Percentiles rank a stretch among this genome's conserved stretches.
Conservation (phyloP, 2,888 invertebrate species). For the Agrotis segetum region DNA sequence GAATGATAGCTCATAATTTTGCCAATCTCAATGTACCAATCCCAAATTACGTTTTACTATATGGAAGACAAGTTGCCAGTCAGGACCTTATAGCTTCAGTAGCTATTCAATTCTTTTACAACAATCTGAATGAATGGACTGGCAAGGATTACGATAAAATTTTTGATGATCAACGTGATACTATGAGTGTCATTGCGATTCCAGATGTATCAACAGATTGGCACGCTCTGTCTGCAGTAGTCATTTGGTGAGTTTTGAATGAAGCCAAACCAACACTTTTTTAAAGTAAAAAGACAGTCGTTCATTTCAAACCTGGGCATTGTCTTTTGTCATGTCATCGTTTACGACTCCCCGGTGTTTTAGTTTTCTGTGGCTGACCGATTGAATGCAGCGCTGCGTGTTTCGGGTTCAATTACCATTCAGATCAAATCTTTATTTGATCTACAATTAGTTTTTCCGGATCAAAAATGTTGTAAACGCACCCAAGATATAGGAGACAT, state of each 20-base stretch:
- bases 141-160: conserved; percentile 76
- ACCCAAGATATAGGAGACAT: too few species aligned
- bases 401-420: too few species aligned
- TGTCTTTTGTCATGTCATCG: too few species aligned
- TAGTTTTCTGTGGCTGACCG: too few species aligned
- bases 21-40: conserved; percentile 74
- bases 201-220: conserved; percentile 82
- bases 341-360: too few species aligned
- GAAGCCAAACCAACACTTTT: background rate
- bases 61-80: conserved; percentile 69
- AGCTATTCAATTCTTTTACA: conserved; percentile 78
- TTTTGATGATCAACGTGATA: conserved; percentile 75
- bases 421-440: too few species aligned
- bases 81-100: conserved; percentile 76
- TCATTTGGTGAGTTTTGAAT: conserved; percentile 82
- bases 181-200: conserved; percentile 78
- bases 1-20: conserved; percentile 83
- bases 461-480: too few species aligned
- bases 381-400: too few species aligned
- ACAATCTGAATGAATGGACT: conserved; percentile 80
- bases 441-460: too few species aligned
- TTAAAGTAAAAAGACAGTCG: too few species aligned
- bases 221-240: conserved; percentile 81
- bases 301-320: too few species aligned
- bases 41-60: conserved; percentile 71